These are phyloP conservation scores for Dipodomys stephensi DNA, from an alignment of 2,113 vertebrate species.

Conservation along the genomic window DNA sequence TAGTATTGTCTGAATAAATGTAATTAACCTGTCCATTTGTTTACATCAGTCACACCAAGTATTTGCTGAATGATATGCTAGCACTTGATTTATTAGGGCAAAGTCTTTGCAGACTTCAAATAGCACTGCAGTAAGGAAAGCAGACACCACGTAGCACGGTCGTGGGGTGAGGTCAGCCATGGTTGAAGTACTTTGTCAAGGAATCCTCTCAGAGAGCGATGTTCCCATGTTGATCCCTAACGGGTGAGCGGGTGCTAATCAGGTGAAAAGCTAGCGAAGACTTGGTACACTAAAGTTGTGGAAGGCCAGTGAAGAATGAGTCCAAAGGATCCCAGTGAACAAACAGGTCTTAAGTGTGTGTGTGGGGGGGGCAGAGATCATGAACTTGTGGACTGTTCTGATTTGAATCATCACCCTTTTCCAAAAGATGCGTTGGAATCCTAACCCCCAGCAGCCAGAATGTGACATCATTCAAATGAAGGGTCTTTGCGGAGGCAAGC, in stretches of 20 bases:
- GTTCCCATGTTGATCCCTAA: background rate
- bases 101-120: background rate
- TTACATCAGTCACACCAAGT: background rate
- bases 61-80: background rate
- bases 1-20: background rate
- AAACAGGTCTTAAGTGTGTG: too few species aligned
- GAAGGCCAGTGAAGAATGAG: background rate
- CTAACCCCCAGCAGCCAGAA: background rate
- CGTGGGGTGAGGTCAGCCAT: too few species aligned
- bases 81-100: background rate
- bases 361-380: too few species aligned
- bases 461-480: background rate
- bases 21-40: background rate
- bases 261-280: too few species aligned
- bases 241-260: background rate
- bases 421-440: background rate
- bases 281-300: too few species aligned
- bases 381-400: background rate
- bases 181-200: background rate
- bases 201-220: background rate
- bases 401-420: background rate
- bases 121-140: background rate
- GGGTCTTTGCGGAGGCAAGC: too few species aligned
- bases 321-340: background rate
- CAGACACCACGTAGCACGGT: background rate